Evolutionary conservation across 2,888 invertebrate genomes (phyloP).

Genomic region (Drosophila acutilabella): DNA sequence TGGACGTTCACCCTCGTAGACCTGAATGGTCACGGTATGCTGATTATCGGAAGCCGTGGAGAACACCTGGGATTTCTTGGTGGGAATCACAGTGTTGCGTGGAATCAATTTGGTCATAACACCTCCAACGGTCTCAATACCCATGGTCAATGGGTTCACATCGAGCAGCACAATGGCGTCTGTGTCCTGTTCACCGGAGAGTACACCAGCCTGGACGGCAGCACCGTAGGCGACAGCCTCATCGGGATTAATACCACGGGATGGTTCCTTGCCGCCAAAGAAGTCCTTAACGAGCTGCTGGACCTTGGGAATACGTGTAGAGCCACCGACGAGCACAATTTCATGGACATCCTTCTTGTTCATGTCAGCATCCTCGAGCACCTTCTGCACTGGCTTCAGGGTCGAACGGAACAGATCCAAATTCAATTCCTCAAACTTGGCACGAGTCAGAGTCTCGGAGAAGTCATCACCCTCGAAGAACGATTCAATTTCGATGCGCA

Average conservation of each 20-base stretch:
- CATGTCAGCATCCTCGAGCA: slow-evolving; percentile 99
- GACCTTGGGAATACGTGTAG: slow-evolving; percentile 99
- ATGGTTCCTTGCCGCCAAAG: slow-evolving; percentile 99
- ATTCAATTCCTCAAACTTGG: slow-evolving; percentile 99
- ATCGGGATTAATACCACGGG: slow-evolving; percentile 99
- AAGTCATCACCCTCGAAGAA: slow-evolving; percentile 99
- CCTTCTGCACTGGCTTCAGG: slow-evolving; percentile 97
- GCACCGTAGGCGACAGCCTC: slow-evolving; percentile 99
- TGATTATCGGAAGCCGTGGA: slow-evolving; percentile 99
- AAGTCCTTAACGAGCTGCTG: slow-evolving; percentile 97
- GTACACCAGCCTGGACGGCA: slow-evolving; percentile 98
- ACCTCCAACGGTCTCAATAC: slow-evolving; percentile 99
- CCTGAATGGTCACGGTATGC: slow-evolving; percentile 99
- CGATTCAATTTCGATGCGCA: slow-evolving; percentile 99
- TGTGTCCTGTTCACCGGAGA: slow-evolving; percentile 97
- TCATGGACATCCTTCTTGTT: slow-evolving; percentile 99
- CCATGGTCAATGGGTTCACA: slow-evolving; percentile 99
- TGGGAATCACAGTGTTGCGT: slow-evolving; percentile 99
- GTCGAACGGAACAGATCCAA: slow-evolving; percentile 96
- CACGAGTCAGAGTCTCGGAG: slow-evolving; percentile 98
- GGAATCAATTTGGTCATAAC: slow-evolving; percentile 99
- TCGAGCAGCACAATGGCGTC: slow-evolving; percentile 98
- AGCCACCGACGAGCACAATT: slow-evolving; percentile 99
- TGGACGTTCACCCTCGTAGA: slow-evolving; percentile 99
- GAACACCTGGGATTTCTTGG: slow-evolving; percentile 99